These are phyloP conservation scores for Hyles vespertilio DNA, from an alignment of 1,140 invertebrate species.

Conservation along the genomic window DNA sequence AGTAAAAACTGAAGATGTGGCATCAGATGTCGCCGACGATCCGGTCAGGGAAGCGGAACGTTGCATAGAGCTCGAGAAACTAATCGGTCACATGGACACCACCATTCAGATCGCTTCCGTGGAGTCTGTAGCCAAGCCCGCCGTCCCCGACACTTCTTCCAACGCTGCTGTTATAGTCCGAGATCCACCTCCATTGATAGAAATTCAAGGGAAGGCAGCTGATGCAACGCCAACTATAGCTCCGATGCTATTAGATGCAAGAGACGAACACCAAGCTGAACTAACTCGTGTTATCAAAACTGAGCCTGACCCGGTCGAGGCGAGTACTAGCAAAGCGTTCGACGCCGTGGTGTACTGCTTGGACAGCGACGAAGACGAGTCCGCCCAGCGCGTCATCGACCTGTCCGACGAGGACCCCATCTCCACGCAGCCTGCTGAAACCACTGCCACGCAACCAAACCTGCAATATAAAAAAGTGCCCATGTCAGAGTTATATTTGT, in stretches of 20 bases:
- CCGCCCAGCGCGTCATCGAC: constrained; percentile 20
- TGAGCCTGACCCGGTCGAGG: constrained; percentile 9
- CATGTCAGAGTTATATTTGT: neutral
- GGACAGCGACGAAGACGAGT: constrained; percentile 59
- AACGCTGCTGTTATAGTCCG: too few relatives aligned
- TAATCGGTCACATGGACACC: constrained; percentile 40
- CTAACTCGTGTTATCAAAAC: constrained; percentile 7
- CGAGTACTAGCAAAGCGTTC: constrained; percentile 2
- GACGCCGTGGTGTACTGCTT: constrained; percentile 22
- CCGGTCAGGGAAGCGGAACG: constrained; percentile 55
- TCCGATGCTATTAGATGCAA: too few relatives aligned
- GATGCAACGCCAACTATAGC: too few relatives aligned
- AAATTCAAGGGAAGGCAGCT: too few relatives aligned
- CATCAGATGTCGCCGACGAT: constrained; percentile 26
- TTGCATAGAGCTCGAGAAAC: constrained; percentile 55
- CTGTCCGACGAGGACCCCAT: constrained; percentile 25
- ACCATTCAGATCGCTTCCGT: constrained; percentile 24
- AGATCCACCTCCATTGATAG: too few relatives aligned
- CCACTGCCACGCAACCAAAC: too few relatives aligned
- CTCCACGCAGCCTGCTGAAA: too few relatives aligned
- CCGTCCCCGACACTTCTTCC: too few relatives aligned
- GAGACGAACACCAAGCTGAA: constrained; percentile 3
- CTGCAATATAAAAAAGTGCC: constrained; percentile 10
- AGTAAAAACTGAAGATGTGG: constrained; percentile 29
- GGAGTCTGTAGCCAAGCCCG: neutral